Conservation (phyloP, 2,797 vertebrate species). For the Tinamus major region DNA sequence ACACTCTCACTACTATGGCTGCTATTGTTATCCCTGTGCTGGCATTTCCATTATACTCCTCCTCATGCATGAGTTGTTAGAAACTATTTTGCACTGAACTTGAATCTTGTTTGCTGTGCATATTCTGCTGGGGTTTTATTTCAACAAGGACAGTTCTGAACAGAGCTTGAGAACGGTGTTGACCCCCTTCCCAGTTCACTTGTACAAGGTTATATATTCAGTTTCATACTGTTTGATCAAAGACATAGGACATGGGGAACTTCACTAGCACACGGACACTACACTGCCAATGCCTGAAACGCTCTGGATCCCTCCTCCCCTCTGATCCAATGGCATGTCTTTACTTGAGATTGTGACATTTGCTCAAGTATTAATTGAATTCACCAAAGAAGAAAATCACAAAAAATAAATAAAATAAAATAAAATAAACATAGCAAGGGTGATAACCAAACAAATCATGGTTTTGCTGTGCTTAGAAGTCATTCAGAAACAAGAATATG, state of each 20-base stretch:
- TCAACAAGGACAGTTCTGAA: not conserved
- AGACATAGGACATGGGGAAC: not conserved
- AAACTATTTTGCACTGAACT: not conserved
- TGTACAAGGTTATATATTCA: not conserved
- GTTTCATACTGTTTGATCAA: not conserved
- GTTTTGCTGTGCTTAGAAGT: not conserved
- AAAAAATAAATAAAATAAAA: not conserved
- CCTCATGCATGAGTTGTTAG: not conserved
- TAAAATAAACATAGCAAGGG: not conserved
- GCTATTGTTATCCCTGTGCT: not conserved
- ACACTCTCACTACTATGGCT: not conserved
- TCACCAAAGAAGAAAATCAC: not conserved
- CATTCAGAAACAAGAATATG: not conserved
- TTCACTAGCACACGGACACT: not conserved
- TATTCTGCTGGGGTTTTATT: not conserved
- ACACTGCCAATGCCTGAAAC: not conserved
- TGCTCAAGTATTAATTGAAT: not conserved
- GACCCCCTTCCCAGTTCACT: not conserved
- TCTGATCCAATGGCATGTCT: not conserved
- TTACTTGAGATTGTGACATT: not conserved
- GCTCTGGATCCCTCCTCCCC: not conserved
- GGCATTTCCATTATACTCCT: not conserved
- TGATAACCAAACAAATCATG: not conserved
- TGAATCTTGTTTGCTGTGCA: not conserved
- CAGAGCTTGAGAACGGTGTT: not conserved